Evolutionary conservation across 1,140 invertebrate species (phyloP).

Genomic region (Caenorhabditis inopinata): DNA sequence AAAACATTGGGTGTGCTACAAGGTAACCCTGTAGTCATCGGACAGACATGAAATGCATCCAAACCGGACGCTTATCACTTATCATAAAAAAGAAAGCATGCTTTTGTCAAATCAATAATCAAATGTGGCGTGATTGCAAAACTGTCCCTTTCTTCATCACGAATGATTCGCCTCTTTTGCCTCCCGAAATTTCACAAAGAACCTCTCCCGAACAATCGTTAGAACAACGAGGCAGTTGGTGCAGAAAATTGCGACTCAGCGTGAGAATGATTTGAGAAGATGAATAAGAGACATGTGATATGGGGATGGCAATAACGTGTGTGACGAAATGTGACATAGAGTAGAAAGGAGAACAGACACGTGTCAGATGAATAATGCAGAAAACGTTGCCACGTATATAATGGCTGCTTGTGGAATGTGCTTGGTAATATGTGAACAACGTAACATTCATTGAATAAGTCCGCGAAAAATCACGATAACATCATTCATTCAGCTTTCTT

Average conservation of each 20-base stretch:
- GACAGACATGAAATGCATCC: not conserved
- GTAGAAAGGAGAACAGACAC: not conserved
- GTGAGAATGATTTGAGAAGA: not conserved
- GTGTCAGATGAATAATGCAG: not conserved
- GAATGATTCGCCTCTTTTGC: not conserved
- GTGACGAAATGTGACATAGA: not conserved
- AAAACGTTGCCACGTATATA: not conserved
- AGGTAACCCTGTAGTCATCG: not conserved
- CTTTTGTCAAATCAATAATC: not conserved
- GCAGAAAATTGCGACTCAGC: not conserved
- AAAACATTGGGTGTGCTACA: too few species aligned
- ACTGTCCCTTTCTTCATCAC: not conserved
- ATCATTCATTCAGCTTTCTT: too few species aligned
- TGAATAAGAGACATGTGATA: not conserved
- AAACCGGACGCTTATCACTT: not conserved
- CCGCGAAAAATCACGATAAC: too few species aligned
- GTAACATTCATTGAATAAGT: not conserved
- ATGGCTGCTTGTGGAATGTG: not conserved
- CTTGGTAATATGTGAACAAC: not conserved
- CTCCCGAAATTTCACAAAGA: not conserved
- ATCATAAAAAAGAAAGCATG: not conserved
- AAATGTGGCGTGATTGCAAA: conserved; percentile 12
- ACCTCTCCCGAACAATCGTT: too few species aligned
- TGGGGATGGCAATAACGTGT: conserved; percentile 10
- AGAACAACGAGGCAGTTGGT: not conserved